These are phyloP conservation scores for Meteorus colon DNA, from an alignment of 2,888 invertebrate species.

Conservation along the genomic window DNA sequence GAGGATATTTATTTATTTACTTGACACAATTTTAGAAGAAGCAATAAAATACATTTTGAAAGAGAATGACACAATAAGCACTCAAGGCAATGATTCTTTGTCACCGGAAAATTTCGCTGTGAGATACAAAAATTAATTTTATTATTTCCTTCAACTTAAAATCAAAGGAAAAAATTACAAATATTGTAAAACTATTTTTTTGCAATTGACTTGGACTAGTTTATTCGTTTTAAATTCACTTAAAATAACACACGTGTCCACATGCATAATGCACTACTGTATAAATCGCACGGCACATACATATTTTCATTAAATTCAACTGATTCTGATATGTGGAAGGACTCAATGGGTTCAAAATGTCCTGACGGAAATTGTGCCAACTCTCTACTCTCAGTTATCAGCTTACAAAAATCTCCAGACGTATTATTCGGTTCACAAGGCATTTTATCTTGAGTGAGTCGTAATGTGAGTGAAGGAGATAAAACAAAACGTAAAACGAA, in stretches of 20 bases:
- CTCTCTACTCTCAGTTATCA: slow-evolving; percentile 46
- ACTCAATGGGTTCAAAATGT: slow-evolving; percentile 17
- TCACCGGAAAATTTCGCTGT: no score
- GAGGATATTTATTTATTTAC: neutral
- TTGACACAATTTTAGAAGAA: neutral
- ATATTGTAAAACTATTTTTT: neutral
- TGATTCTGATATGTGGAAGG: neutral
- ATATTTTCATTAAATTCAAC: slow-evolving; percentile 1
- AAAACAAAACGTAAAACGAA: slow-evolving; percentile 1
- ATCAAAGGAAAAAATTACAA: neutral
- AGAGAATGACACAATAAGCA: no score
- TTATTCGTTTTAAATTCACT: neutral
- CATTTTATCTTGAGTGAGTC: neutral
- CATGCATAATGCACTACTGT: neutral
- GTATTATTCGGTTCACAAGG: slow-evolving; percentile 32
- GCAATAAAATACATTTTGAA: no score
- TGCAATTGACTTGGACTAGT: neutral
- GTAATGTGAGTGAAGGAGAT: neutral
- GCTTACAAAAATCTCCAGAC: slow-evolving; percentile 59
- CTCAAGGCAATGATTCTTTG: neutral
- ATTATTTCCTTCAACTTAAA: neutral
- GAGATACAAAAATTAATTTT: neutral
- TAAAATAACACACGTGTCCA: neutral
- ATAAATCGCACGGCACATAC: neutral
- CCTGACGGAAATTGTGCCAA: slow-evolving; percentile 44